Evolutionary conservation across 2,888 invertebrate genomes (phyloP), one percentile per base, ranked within the genome.

Genomic region (Eupithecia tripunctaria): DNA sequence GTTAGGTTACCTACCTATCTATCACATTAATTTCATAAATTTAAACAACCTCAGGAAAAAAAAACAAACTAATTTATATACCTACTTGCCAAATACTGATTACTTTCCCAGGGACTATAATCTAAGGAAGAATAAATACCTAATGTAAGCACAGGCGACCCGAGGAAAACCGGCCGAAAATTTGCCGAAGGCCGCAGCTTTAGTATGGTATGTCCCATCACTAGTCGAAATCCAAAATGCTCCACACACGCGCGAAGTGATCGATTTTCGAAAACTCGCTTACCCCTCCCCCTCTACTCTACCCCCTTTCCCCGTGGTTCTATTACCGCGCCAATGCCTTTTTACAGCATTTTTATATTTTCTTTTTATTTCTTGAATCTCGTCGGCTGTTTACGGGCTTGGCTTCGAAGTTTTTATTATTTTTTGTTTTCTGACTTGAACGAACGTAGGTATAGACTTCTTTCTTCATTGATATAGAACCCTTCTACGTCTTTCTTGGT

Each of bases 251-350:
- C 89, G 91, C 88, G 86, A 84, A 81, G 86, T 89, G 90, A 93
- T 93, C 92, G 93, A 93, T 93, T 93, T 93, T 93, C 86, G 91
- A 93, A 90, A 90, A 75, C 43, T 83, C 85, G 84, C 85, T 78
- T 79, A 64, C 80, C 79, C 75, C 60, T 72, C 64, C 78, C 76
- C 79, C 81, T 21, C 70, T 15, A 10, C 81, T 21, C 70, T 15
- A 10, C 79, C 71, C 77, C 82, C 80, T 80, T 76, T 79, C 79
- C 80, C 81, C 82, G 76, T 81, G 71, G 82, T 84, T 86, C 86
- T 85, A 88, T 87, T 85, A 86, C 87, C 85, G 83, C 85, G 81
- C 86, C 81, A 81, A 83, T 84, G 85, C 84, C 84, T 86, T 86
- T 86, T 87, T 88, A 87, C 84, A 83, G 82, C 83, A 76, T 87